phyloP scores from a whole-genome alignment of 1,140 invertebrate species.

The Odontomachus brunneus region DNA sequence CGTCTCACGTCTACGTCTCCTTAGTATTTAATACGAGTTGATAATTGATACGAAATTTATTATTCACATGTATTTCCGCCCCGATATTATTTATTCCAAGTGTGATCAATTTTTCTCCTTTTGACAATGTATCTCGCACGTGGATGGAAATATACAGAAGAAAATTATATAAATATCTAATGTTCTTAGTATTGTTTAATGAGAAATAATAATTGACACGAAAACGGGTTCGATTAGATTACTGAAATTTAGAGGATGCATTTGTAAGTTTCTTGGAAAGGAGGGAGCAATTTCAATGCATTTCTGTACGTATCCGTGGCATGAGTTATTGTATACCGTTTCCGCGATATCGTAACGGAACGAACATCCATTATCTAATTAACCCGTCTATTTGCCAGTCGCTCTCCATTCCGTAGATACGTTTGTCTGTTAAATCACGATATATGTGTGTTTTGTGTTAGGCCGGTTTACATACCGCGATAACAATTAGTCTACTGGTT shows the following conservation, averaged over 20 bases:
- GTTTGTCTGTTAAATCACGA: conserved; percentile 35
- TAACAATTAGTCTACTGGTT: conserved; percentile 4
- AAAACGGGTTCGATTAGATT: not conserved
- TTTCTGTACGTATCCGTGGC: not conserved
- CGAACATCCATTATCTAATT: conserved; percentile 42
- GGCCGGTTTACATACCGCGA: not conserved
- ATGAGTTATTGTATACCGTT: conserved; percentile 7
- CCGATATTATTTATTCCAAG: no score
- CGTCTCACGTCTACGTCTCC: no score
- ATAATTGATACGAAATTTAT: no score
- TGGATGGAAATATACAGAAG: no score
- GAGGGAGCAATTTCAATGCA: conserved; percentile 42
- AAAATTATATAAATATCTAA: no score
- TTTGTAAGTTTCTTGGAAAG: not conserved
- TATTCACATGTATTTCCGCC: no score
- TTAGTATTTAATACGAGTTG: no score
- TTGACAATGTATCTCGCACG: no score
- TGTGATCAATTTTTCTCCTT: no score
- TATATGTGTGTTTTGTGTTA: not conserved
- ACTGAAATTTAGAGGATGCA: not conserved
- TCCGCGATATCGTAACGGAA: conserved; percentile 6
- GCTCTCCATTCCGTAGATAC: conserved; percentile 25
- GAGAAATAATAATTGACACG: not conserved
- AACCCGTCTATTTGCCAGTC: conserved; percentile 11
- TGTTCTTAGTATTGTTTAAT: not conserved